Evolutionary conservation across 2,888 invertebrate genomes (phyloP), one percentile per base, ranked within the genome.

Genomic region (Yponomeuta malinellus): DNA sequence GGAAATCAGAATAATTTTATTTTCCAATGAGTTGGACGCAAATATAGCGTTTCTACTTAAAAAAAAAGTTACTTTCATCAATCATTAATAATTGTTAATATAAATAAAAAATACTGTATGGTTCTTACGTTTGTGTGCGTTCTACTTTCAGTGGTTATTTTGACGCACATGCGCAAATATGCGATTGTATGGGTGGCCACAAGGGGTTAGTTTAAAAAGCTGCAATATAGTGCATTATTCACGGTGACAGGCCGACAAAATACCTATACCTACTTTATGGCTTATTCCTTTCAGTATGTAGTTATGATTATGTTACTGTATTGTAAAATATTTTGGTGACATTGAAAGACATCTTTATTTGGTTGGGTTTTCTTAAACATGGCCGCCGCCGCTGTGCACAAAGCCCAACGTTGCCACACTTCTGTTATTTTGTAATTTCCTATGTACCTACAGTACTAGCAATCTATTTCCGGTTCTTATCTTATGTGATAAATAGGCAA

Each of bases 341-440:
- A 43, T 43, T 71, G 63, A 67, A 69, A 66, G 68, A 64, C 48
- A 29, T 69, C 76, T 76, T 68, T 76, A 85, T 79, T 85, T 83
- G 74, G 85, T 78, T 77, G 86, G 79, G 74, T 87, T 82, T 84
- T 85, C 83, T 15, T 74, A 73, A 75, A 69, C 10, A 88, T 87
- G 87, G 88, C 84, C 78, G 75, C 75, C 52, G 52, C 52, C 52
- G 52, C 12, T 12, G 52, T 59, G 52, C 43, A 43, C 43, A 43
- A 43, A 8, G 43, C 43, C 5, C 75, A 78, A 76, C 78, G 78
- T 79, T 79, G 78, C 77, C 75, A 76, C 75, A 70, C 73, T 75
- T 43, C 52, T 48, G 43, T 52, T 4, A 15, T 68, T 68, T n/a
- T 48, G 48, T 68, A 43, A 48, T 8, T 43, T 23, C 23, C 23